Percentiles rank a stretch among this genome's conserved stretches.
Evolutionary conservation across 2,888 invertebrate species (phyloP).

Genomic region (Elegia similella): DNA sequence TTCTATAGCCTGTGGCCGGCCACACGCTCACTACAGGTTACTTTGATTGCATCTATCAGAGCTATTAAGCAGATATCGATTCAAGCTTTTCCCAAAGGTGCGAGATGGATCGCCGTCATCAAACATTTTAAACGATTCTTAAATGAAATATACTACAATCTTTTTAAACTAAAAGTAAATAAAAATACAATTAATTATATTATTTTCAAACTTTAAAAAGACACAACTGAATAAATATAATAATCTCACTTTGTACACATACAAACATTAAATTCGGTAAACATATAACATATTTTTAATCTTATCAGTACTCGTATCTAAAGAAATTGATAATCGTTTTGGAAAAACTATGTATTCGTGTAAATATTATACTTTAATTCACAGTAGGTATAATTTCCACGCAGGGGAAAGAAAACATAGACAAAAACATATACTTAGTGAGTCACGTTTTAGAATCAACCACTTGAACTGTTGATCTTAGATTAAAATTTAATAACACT

Average conservation of each 20-base stretch:
- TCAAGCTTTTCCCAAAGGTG: conserved; percentile 21
- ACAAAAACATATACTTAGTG: too few species aligned
- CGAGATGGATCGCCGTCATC: conserved; percentile 21
- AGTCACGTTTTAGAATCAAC: conserved; percentile 4
- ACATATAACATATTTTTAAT: too few species aligned
- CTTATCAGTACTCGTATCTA: too few species aligned
- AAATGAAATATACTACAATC: background rate
- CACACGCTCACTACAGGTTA: conserved; percentile 13
- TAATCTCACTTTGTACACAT: too few species aligned
- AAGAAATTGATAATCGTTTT: too few species aligned
- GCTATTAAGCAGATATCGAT: conserved; percentile 31
- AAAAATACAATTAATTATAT: too few species aligned
- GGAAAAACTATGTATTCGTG: too few species aligned
- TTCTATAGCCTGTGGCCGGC: background rate
- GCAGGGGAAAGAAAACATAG: too few species aligned
- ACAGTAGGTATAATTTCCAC: background rate
- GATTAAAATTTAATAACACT: conserved; percentile 15
- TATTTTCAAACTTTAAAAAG: too few species aligned
- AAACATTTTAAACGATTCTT: background rate
- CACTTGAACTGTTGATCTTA: background rate
- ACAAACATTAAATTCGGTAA: too few species aligned
- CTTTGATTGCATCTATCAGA: conserved; percentile 33
- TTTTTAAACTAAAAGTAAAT: too few species aligned
- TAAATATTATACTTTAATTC: background rate
- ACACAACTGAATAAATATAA: too few species aligned